These are phyloP conservation scores for Rhinolophus ferrumequinum DNA, from an alignment of 2,113 vertebrate species.

Conservation along the genomic window DNA sequence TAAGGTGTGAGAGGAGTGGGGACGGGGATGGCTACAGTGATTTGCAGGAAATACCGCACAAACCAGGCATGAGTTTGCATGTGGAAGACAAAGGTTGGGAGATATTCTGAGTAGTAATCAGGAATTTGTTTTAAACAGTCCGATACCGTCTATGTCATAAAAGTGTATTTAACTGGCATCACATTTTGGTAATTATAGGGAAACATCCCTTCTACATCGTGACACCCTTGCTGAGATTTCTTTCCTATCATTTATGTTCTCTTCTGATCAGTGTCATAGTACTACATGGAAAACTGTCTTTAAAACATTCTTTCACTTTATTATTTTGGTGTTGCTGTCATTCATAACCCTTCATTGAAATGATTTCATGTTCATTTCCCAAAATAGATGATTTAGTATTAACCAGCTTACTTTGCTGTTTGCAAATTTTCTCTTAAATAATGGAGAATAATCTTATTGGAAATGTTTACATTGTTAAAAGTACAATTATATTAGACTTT, in stretches of 20 bases:
- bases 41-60: neutral
- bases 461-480: neutral
- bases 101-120: neutral
- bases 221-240: neutral
- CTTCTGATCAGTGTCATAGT: neutral
- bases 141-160: neutral
- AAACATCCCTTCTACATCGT: neutral
- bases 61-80: neutral
- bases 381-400: neutral
- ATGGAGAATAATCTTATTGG: neutral
- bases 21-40: neutral
- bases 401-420: neutral
- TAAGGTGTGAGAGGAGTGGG: neutral
- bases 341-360: neutral
- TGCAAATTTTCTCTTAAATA: neutral
- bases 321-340: neutral
- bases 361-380: neutral
- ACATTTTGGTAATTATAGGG: neutral
- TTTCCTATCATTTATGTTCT: neutral
- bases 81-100: neutral
- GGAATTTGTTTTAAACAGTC: neutral
- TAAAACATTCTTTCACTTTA: neutral
- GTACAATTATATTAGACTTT: neutral
- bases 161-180: neutral
- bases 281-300: neutral